phyloP scores from a whole-genome alignment of 2,888 invertebrate species.

The Drosophila eohydei region DNA sequence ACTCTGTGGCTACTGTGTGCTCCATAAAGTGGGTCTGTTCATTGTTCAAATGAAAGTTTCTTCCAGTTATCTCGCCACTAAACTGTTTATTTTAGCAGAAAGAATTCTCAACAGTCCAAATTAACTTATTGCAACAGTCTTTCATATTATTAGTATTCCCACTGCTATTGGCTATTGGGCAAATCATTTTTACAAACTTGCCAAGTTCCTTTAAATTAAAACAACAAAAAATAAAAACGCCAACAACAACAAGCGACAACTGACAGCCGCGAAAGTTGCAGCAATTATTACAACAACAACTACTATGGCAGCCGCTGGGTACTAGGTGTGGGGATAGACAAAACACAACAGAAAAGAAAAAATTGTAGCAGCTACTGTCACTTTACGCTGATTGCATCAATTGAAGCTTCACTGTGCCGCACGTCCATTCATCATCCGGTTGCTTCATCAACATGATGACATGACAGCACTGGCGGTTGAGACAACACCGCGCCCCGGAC shows the following conservation, averaged over 20 bases:
- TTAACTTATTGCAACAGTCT: not conserved
- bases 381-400: slow-evolving; percentile 81
- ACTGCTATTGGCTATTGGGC: not conserved
- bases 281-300: slow-evolving; percentile 39
- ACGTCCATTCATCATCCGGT: slow-evolving; percentile 80
- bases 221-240: slow-evolving; percentile 26
- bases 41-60: too few relatives aligned
- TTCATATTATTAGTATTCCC: not conserved
- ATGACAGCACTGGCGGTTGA: slow-evolving; percentile 69
- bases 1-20: too few relatives aligned
- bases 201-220: slow-evolving; percentile 26
- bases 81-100: not conserved
- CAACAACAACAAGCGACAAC: slow-evolving; percentile 43
- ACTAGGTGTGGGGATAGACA: not conserved
- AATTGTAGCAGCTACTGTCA: slow-evolving; percentile 68
- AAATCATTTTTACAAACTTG: slow-evolving; percentile 2
- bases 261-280: slow-evolving; percentile 52
- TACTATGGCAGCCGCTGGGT: not conserved
- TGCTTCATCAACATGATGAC: slow-evolving; percentile 81
- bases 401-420: slow-evolving; percentile 81
- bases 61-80: not conserved
- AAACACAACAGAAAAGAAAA: slow-evolving; percentile 10
- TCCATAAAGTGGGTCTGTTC: too few relatives aligned
- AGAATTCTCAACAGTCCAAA: not conserved
- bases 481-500: slow-evolving; percentile 44